Evolutionary conservation across 37 sponge, comb jelly and placozoan genomes (phyloP).

Genomic region (Ephydatia muelleri): DNA sequence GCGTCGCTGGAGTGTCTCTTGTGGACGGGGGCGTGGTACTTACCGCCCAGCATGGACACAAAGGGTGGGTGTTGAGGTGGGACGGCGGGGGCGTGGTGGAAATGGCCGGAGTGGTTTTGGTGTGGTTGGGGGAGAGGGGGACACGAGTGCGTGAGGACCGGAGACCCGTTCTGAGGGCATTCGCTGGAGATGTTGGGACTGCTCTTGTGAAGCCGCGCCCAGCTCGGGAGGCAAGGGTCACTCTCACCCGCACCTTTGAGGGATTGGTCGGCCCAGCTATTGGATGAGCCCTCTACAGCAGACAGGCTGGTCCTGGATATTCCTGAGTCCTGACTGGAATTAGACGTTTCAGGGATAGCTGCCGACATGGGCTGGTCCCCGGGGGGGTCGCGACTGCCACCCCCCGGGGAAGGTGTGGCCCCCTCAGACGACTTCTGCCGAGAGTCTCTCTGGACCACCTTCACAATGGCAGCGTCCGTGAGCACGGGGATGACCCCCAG

Average conservation of each 20-base stretch:
- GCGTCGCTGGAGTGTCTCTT: not conserved
- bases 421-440: not conserved
- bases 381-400: not conserved
- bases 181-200: not conserved
- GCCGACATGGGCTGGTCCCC: not conserved
- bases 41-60: not conserved
- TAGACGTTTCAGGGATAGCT: not conserved
- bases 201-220: not conserved
- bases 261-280: not conserved
- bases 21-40: not conserved
- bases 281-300: constrained; percentile 4
- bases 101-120: not conserved
- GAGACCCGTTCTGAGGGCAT: not conserved
- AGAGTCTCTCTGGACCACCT: not conserved
- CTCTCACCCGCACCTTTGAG: not conserved
- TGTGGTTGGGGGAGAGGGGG: not conserved
- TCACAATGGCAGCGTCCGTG: not conserved
- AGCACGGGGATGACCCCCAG: not conserved
- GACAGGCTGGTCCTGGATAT: not conserved
- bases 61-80: not conserved
- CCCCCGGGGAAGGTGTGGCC: not conserved
- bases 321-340: not conserved
- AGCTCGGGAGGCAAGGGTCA: not conserved
- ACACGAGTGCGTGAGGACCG: not conserved
- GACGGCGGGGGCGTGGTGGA: not conserved